These are phyloP conservation scores for Camponotus pennsylvanicus DNA, from an alignment of 1,140 invertebrate genomes.

Conservation along the genomic window DNA sequence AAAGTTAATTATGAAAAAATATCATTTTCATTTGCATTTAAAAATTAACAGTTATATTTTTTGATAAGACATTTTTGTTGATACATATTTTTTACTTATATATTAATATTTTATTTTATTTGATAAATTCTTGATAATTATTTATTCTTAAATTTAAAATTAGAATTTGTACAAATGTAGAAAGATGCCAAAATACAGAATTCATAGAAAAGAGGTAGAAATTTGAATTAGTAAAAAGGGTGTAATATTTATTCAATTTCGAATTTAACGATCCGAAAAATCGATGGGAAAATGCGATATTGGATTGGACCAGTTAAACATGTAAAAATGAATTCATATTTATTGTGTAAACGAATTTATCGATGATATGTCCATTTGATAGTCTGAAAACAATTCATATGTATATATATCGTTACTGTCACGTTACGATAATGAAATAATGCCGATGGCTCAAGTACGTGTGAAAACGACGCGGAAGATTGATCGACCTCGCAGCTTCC, in stretches of 20 bases:
- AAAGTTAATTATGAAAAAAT: not conserved
- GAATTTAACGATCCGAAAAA: conserved; percentile 21
- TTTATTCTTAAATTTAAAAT: not conserved
- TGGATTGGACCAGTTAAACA: not conserved
- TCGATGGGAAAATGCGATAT: not conserved
- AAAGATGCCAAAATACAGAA: not conserved
- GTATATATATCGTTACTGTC: conserved; percentile 12
- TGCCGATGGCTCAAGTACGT: conserved; percentile 45
- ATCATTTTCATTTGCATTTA: not conserved
- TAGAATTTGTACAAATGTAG: not conserved
- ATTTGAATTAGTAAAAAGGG: not conserved
- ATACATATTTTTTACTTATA: not conserved
- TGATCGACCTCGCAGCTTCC: conserved; percentile 40
- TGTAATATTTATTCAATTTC: conserved; percentile 19
- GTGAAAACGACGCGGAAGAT: conserved; percentile 61
- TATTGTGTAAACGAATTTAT: not conserved
- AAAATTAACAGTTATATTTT: not conserved
- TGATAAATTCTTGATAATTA: not conserved
- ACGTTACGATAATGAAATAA: conserved; percentile 56
- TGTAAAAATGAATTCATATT: conserved; percentile 16
- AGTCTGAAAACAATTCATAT: not conserved
- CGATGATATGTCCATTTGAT: not conserved
- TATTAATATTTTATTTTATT: not conserved
- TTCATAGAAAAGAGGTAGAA: not conserved
- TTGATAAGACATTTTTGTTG: not conserved